Base-by-base conservation (phyloP, 2,797 vertebrate species). In the Bryconaethiops microstoma region DNA sequence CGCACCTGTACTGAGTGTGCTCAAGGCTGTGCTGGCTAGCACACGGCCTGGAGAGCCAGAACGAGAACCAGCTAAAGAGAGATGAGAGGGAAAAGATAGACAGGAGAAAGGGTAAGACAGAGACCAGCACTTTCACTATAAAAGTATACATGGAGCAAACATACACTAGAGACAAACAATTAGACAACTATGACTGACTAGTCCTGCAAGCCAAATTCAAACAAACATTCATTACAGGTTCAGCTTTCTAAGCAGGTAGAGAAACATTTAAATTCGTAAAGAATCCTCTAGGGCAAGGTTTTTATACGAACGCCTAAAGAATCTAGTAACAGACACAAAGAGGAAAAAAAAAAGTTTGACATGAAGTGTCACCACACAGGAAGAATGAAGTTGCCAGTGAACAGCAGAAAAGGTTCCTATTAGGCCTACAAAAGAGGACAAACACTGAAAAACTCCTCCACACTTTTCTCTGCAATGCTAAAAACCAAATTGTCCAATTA, bases 11-110 rank as follows among this genome's bases (percentile, higher is more conserved):
- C 92, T 96, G 94, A 99, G 83, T 74, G 97, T 98, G 79, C 97
- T 99, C 83, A 99, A 93, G 1, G 97, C 92, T 0, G 98, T 99
- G 6, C 94, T 98, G 39, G 96, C 94, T 89, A 99, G 91, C 87
- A 99, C 96, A 67, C 97, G 96, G 86, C 98, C 97, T 1, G 98
- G 98, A 65, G 98, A 99, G 42, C 97, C 97, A 7, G 97, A 99
- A 74, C 97, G 95, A 87, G 97, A 99, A 86, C 97, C 98, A 87
- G 98, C 98, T 99, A 92, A 86, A 83, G 45, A 82, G 0, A 55
- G 35, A 71, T 39, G 19, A 45, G 19, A 82, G 55, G 50, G 16
- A 67, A 57, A 23, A 50, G 40, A 65, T 59, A 7, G 64, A 7
- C 25, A 62, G 42, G 67, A 54, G 73, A 4, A 19, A 40, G 4